phyloP scores from a whole-genome alignment of 1,140 invertebrate genomes.

The Drosophila paulistorum region DNA sequence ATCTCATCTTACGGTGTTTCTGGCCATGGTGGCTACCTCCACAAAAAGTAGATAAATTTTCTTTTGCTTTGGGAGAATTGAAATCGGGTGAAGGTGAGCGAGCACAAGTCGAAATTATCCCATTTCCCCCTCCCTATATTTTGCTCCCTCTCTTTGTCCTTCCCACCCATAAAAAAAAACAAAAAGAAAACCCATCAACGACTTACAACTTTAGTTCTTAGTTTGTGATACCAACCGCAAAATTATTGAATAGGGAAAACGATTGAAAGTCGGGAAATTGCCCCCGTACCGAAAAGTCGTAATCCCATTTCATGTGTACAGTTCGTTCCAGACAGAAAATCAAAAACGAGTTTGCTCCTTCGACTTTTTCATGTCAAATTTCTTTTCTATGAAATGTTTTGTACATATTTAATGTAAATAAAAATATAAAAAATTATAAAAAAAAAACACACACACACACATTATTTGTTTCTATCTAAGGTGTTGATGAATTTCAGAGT shows the following conservation, averaged over 20 bases:
- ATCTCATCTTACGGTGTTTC: slow-evolving; percentile 59
- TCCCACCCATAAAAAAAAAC: slow-evolving; percentile 1
- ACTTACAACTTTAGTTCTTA: slow-evolving; percentile 80
- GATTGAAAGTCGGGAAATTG: slow-evolving; percentile 47
- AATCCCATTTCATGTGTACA: slow-evolving; percentile 60
- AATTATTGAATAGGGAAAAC: slow-evolving; percentile 55
- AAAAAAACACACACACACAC: slow-evolving; percentile 9
- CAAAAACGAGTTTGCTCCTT: slow-evolving; percentile 70
- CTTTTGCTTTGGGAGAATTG: slow-evolving; percentile 49
- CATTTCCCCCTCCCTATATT: neutral
- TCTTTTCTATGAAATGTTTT: slow-evolving; percentile 80
- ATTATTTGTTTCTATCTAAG: neutral
- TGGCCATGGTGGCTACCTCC: slow-evolving; percentile 74
- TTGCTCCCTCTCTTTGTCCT: slow-evolving; percentile 12
- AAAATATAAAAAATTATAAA: slow-evolving; percentile 65
- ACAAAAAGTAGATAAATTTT: slow-evolving; percentile 79
- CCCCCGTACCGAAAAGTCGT: slow-evolving; percentile 40
- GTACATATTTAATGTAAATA: slow-evolving; percentile 82
- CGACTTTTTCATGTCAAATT: slow-evolving; percentile 71
- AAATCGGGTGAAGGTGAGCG: slow-evolving; percentile 68
- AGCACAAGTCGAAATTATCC: slow-evolving; percentile 58
- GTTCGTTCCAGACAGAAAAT: slow-evolving; percentile 64
- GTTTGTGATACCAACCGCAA: slow-evolving; percentile 78
- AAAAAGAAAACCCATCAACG: slow-evolving; percentile 61
- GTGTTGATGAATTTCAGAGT: neutral